These are phyloP conservation scores for Ypsolopha sequella DNA, from an alignment of 2,888 invertebrate species.

Conservation along the genomic window DNA sequence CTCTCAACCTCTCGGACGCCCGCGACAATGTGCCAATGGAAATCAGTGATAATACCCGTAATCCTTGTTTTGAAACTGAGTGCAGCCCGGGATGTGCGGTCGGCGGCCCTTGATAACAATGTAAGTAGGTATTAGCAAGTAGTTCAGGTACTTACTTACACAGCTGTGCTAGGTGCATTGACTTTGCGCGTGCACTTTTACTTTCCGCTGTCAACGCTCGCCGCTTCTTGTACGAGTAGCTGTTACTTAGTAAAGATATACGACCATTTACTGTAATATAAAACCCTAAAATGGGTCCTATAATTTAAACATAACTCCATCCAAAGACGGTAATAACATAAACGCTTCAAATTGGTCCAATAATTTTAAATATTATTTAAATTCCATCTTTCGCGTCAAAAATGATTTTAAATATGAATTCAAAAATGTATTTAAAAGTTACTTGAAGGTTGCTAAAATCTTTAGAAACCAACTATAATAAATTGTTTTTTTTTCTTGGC, in stretches of 20 bases:
- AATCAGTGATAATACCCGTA: slow-evolving; percentile 54
- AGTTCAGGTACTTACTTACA: not conserved
- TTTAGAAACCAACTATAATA: too few relatives aligned
- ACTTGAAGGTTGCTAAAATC: too few relatives aligned
- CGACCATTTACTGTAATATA: too few relatives aligned
- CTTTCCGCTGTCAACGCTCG: slow-evolving; percentile 35
- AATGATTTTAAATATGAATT: too few relatives aligned
- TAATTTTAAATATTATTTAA: too few relatives aligned
- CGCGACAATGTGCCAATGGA: slow-evolving; percentile 64
- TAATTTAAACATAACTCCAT: not conserved
- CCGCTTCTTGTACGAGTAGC: slow-evolving; percentile 1
- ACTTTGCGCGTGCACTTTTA: slow-evolving; percentile 52
- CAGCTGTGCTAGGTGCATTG: slow-evolving; percentile 32
- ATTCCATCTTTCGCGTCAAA: too few relatives aligned
- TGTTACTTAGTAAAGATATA: not conserved
- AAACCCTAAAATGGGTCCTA: not conserved
- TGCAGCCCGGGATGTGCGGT: slow-evolving; percentile 38
- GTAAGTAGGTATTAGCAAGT: slow-evolving; percentile 30
- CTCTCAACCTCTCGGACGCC: slow-evolving; percentile 13
- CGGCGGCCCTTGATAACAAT: slow-evolving; percentile 40
- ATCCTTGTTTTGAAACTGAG: slow-evolving; percentile 30
- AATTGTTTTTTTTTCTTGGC: too few relatives aligned
- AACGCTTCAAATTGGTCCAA: too few relatives aligned
- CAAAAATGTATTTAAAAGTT: too few relatives aligned
- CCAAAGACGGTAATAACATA: too few relatives aligned